Percentiles rank a stretch among this genome's conserved stretches.
Conservation (phyloP, 37 sponge, comb jelly and placozoan species). For the Hormiphora californensis region DNA sequence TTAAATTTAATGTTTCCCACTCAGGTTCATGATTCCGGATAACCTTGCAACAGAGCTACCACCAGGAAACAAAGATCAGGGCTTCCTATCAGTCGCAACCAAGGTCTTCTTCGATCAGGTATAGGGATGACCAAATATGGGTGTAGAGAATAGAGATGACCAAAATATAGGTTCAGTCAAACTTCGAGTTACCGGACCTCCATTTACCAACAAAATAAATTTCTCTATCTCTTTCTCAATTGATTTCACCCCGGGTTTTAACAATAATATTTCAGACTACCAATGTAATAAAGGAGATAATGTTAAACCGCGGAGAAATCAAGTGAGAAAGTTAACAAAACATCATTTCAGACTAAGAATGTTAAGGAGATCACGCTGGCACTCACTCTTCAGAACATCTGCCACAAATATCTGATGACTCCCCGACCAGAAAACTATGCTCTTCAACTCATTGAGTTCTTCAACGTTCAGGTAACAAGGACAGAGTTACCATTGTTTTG, state of each 20-base stretch:
- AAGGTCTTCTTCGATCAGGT: conserved; percentile 29
- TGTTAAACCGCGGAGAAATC: too few relatives aligned
- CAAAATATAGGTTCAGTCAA: too few relatives aligned
- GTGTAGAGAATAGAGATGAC: too few relatives aligned
- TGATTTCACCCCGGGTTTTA: too few relatives aligned
- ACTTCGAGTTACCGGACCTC: too few relatives aligned
- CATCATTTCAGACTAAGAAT: conserved; percentile 6
- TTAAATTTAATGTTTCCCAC: not conserved
- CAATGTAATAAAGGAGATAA: too few relatives aligned
- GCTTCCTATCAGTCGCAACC: not conserved
- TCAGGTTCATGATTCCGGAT: not conserved
- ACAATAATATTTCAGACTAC: too few relatives aligned
- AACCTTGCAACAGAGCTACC: not conserved
- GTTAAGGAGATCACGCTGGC: conserved; percentile 25
- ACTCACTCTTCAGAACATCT: not conserved
- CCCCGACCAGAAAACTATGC: not conserved
- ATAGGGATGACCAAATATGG: too few relatives aligned
- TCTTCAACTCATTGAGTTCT: conserved; percentile 27
- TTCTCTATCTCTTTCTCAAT: too few relatives aligned
- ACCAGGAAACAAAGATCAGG: not conserved
- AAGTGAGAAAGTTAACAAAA: too few relatives aligned
- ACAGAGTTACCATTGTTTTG: too few relatives aligned
- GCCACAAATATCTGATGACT: not conserved
- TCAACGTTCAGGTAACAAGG: conserved; percentile 21
- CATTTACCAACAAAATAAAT: too few relatives aligned